phyloP scores from a whole-genome alignment of 2,888 invertebrate species.

The Dasypolia templi region DNA sequence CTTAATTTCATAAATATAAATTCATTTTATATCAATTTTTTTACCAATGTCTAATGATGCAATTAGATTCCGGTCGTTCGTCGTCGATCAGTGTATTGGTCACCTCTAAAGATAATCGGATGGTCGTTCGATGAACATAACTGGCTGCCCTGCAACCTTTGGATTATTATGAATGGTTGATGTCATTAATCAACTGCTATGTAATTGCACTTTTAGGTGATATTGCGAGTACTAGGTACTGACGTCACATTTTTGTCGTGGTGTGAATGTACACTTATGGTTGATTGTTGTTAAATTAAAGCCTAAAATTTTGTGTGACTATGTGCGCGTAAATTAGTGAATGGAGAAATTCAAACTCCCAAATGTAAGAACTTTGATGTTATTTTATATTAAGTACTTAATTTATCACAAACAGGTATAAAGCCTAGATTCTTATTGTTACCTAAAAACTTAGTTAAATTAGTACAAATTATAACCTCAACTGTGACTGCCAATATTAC shows the following conservation, averaged over 20 bases:
- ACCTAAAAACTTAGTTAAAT: conserved; percentile 26
- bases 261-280: background rate
- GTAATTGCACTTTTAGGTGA: background rate
- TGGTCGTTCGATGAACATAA: background rate
- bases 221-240: background rate
- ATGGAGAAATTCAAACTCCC: background rate
- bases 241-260: background rate
- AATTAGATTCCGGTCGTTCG: background rate
- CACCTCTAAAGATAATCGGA: background rate
- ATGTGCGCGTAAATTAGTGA: conserved; percentile 30
- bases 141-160: background rate
- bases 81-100: background rate
- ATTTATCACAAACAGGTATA: conserved; percentile 51
- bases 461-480: conserved; percentile 41
- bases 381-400: conserved; percentile 37
- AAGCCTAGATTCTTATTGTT: conserved; percentile 31
- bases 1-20: too few species aligned
- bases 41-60: background rate
- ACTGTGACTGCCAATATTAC: conserved; percentile 41
- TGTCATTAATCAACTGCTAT: background rate
- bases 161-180: background rate
- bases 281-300: conserved; percentile 21
- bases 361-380: conserved; percentile 19
- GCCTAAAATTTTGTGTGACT: conserved; percentile 26
- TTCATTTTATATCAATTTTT: too few species aligned